phyloP scores from a whole-genome alignment of 2,888 invertebrate species.

The Caenorhabditis sulstoni region DNA sequence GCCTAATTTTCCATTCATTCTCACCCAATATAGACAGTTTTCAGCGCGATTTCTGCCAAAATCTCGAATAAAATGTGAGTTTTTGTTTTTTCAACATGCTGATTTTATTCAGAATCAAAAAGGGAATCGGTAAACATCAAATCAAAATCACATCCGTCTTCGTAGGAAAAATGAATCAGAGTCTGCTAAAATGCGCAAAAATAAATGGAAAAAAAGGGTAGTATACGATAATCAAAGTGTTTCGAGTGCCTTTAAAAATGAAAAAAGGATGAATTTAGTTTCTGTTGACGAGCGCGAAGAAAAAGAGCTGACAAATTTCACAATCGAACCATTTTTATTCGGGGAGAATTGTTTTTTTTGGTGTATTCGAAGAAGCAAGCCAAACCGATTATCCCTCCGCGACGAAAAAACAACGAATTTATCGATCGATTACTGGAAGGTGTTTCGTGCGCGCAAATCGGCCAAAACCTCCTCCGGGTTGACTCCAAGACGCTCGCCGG shows the following conservation, averaged over 20 bases:
- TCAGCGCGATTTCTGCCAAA: background rate
- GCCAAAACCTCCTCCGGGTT: constrained; percentile 77
- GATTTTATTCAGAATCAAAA: constrained; percentile 46
- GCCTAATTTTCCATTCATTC: background rate
- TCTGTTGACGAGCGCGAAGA: background rate
- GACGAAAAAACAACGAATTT: background rate
- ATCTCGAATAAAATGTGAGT: background rate
- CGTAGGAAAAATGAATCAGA: constrained; percentile 14
- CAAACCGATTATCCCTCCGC: constrained; percentile 11
- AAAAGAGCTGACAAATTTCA: constrained; percentile 8
- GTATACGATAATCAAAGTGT: background rate
- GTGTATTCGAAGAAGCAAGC: constrained; percentile 19
- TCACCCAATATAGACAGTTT: background rate
- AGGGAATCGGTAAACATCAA: constrained; percentile 26
- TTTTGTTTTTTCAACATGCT: constrained; percentile 36
- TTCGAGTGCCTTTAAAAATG: constrained; percentile 1
- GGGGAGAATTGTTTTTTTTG: no score
- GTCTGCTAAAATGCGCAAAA: constrained; percentile 25
- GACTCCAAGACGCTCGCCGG: constrained; percentile 78
- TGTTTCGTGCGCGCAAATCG: constrained; percentile 73
- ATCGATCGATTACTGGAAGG: constrained; percentile 52
- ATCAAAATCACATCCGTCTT: constrained; percentile 56
- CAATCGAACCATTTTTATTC: constrained; percentile 46
- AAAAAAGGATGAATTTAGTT: background rate
- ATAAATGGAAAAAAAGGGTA: background rate